Evolutionary conservation across 1,140 invertebrate species (phyloP), one percentile per base, ranked within the genome.

Genomic region (Pseudomyrmex cubaensis): DNA sequence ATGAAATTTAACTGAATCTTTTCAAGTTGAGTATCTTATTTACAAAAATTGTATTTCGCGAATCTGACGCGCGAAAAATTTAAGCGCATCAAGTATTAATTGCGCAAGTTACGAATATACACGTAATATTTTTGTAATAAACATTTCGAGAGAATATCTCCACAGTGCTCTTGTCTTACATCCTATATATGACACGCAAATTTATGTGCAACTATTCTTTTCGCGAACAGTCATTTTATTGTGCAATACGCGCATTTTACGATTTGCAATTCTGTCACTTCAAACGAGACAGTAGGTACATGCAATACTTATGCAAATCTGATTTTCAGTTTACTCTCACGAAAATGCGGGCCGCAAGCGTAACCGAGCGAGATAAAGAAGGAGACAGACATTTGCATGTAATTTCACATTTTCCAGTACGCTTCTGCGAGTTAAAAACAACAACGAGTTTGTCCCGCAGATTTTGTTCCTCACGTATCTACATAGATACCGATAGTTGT

Each of bases 381-480:
- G 17, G n/a, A n/a, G n/a, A n/a, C 12, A 63, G 5, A 59, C 4
- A 73, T 59, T 59, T 73, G 7, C 54, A 46, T 57, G 13, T 61
- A 74, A 20, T 73, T 46, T 73, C 44, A 59, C 7, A 73, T 15
- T 73, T 73, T 56, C 35, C 12, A 13, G 1, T 25, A 57, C 44
- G 10, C 7, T 73, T 44, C 10, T n/a, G 9, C n/a, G 59, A 73
- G 20, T 52, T 52, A 12, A 44, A 12, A 56, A 44, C 12, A n/a
- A 20, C 7, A 4, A 54, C 2, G 35, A 57, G 15, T 35, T n/a
- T 72, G 35, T 35, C 3, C n/a, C 44, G n/a, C 25, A 56, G 1
- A 25, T 72, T 57, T 57, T 20, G 15, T 0, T 57, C 9, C 17
- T 1, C 9, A 17, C 44, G 9, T 20, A 35, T 5, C 1, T n/a